phyloP scores from a whole-genome alignment of 2,113 vertebrate species.

The Procapra przewalskii region DNA sequence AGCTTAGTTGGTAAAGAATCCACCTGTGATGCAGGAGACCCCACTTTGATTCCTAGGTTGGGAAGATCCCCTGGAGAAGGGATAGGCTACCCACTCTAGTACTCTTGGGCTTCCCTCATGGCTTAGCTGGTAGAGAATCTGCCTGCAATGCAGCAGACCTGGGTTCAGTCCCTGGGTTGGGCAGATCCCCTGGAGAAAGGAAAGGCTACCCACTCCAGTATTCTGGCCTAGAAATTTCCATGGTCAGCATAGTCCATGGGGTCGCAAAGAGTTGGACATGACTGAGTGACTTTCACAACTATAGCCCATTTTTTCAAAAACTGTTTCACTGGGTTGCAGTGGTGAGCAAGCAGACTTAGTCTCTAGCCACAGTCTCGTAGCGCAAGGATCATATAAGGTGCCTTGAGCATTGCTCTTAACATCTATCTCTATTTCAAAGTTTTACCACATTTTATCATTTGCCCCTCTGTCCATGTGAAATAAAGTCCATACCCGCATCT shows the following conservation, averaged over 20 bases:
- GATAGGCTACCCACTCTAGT: neutral
- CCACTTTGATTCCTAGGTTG: neutral
- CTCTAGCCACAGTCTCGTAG: neutral
- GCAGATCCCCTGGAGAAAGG: neutral
- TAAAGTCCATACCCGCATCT: neutral
- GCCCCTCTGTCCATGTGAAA: neutral
- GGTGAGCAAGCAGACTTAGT: neutral
- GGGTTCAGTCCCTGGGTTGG: neutral
- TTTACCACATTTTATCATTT: neutral
- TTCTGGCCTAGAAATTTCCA: neutral
- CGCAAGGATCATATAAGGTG: neutral
- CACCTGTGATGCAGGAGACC: neutral
- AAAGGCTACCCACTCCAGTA: neutral
- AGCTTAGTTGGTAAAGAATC: neutral
- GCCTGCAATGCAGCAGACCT: neutral
- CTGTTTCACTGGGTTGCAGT: neutral
- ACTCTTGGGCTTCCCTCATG: neutral
- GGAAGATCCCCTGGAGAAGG: neutral
- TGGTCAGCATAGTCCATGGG: neutral
- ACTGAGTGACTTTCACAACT: neutral
- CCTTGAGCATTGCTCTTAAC: neutral
- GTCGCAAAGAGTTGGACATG: neutral
- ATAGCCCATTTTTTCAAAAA: neutral
- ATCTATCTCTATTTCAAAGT: constrained; percentile 14
- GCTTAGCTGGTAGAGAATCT: neutral